Percentiles rank a stretch among this genome's conserved stretches.
These are phyloP conservation scores for Macroglossus sobrinus DNA, from an alignment of 2,113 vertebrate genomes.

Conservation along the genomic window DNA sequence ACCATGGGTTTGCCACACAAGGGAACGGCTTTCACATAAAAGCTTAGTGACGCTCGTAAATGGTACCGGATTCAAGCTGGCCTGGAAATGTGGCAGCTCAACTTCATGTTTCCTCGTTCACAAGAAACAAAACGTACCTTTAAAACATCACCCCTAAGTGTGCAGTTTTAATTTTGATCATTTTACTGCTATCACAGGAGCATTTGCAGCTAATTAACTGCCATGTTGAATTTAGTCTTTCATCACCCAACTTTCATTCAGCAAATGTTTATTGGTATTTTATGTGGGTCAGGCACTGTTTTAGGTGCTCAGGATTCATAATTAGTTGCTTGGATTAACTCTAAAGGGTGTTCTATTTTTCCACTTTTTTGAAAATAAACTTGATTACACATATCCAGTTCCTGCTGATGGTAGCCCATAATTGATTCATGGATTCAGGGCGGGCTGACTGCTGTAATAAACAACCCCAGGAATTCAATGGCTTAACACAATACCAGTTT, in stretches of 20 bases:
- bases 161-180: neutral
- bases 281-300: neutral
- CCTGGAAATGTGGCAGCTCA: neutral
- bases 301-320: too few relatives aligned
- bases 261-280: neutral
- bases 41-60: neutral
- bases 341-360: neutral
- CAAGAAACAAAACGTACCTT: neutral
- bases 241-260: neutral
- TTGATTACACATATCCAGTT: neutral
- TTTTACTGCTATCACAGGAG: neutral
- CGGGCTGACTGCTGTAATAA: neutral
- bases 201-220: neutral
- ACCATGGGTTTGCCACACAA: neutral
- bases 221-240: neutral
- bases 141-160: neutral
- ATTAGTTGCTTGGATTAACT: neutral
- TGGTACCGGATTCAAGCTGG: neutral
- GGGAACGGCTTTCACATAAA: neutral
- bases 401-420: neutral
- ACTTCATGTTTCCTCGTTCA: neutral
- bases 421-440: neutral
- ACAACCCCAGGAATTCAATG: neutral
- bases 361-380: neutral
- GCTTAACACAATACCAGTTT: neutral